Evolutionary conservation across 2,888 invertebrate genomes (phyloP).

Genomic region (Trichogramma evanescens): DNA sequence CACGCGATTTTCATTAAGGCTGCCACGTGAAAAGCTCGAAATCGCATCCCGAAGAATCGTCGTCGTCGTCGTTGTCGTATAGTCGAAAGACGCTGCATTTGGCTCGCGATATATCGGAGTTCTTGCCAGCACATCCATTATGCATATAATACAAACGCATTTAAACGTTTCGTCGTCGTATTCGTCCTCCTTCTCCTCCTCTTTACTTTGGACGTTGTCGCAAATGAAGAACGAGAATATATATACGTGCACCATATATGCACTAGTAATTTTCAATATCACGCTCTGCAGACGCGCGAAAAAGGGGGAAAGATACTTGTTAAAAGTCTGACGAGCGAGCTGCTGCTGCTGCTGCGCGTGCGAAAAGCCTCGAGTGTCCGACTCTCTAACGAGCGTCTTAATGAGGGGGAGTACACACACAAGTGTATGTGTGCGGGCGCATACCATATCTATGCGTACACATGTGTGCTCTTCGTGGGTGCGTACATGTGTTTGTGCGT

Average conservation of each 20-base stretch:
- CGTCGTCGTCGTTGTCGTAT: too few species aligned
- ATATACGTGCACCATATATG: not conserved
- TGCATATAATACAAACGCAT: not conserved
- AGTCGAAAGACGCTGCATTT: not conserved
- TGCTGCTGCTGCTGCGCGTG: not conserved
- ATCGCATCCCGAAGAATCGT: too few species aligned
- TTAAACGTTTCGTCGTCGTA: not conserved
- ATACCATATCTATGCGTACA: too few species aligned
- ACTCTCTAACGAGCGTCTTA: conserved; percentile 22
- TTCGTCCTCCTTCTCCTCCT: not conserved
- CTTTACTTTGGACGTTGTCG: not conserved
- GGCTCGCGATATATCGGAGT: not conserved
- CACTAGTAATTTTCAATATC: conserved; percentile 14
- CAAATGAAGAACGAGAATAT: not conserved
- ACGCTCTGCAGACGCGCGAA: not conserved
- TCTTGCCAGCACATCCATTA: not conserved
- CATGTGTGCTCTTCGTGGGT: too few species aligned
- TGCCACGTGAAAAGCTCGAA: too few species aligned
- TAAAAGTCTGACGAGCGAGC: conserved; percentile 10
- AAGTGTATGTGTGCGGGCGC: too few species aligned
- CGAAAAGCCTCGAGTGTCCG: conserved; percentile 15
- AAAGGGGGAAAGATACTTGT: conserved; percentile 5
- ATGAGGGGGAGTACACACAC: conserved; percentile 10
- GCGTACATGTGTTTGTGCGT: too few species aligned
- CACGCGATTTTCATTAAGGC: too few species aligned